Base-by-base conservation (phyloP, 2,797 vertebrate genomes). In the Macropodus opercularis region DNA sequence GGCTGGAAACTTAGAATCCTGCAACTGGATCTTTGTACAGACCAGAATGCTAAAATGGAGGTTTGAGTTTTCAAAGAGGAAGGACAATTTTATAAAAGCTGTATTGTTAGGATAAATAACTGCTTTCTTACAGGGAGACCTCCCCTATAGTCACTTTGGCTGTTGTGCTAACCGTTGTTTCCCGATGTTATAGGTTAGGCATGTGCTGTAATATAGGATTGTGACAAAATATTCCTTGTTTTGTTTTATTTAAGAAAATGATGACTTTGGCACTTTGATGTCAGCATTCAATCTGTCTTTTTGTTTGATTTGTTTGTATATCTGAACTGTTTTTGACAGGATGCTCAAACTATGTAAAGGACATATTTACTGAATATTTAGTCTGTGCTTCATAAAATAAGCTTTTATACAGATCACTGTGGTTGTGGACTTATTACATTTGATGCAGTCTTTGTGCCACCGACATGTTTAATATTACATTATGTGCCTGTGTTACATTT, bases 181-280 rank as follows among this genome's bases (percentile, higher is more conserved):
- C 85, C 87, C 80, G 29, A 80, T 89, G 85, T 93, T 75, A 83
- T 93, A 91, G 91, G 89, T 69, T 93, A 93, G 92, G 83, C 82
- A 87, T 89, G 90, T 87, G 87, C 88, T 91, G 85, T 92, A 89
- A 86, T 80, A 89, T 88, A 91, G 87, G 82, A 88, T 85, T 87
- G 89, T 92, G 88, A 86, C 56, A 64, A 87, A 74, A 74, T 61
- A 72, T 86, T 87, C 32, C 82, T 82, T 79, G 81, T 80, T 87
- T 70, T 82, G 80, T 86, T 89, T 87, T 78, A 83, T 84, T 84
- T 67, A 75, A 79, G n/a, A 64, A 81, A 81, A 61, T 3, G 29
- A 79, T 58, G 72, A 76, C 79, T 85, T 76, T 6, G 76, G 86
- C 87, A 88, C 83, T 85, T 89, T 85, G 84, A 82, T 89, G 87